Evolutionary conservation across 2,888 invertebrate species (phyloP).

Genomic region (Erebia ligea): DNA sequence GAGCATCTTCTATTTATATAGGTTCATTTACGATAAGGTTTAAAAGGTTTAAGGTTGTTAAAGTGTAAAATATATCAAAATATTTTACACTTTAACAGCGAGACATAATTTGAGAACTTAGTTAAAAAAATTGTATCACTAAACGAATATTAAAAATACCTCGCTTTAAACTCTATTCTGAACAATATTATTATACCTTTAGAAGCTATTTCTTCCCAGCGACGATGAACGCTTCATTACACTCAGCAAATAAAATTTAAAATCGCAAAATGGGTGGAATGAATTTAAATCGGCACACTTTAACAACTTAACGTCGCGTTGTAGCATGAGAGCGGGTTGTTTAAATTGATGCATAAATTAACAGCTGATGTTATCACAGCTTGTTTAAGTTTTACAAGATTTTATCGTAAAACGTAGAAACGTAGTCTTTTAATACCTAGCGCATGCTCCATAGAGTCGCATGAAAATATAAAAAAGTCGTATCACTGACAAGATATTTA

Average conservation of each 20-base stretch:
- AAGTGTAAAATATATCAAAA: no score
- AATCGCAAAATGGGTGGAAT: slow-evolving; percentile 10
- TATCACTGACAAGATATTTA: no score
- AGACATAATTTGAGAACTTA: not conserved
- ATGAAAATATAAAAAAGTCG: no score
- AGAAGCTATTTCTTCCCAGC: slow-evolving; percentile 13
- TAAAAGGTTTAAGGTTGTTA: no score
- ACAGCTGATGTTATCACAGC: no score
- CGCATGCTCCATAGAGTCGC: no score
- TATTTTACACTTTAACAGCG: no score
- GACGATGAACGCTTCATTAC: slow-evolving; percentile 14
- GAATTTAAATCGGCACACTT: slow-evolving; percentile 1
- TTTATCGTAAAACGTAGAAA: no score
- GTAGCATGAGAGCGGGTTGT: not conserved
- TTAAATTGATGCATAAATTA: not conserved
- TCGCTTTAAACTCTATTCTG: slow-evolving; percentile 6
- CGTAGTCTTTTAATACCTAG: no score
- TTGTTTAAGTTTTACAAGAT: no score
- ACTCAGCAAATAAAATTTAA: slow-evolving; percentile 14
- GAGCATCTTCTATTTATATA: no score
- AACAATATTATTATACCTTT: slow-evolving; percentile 3
- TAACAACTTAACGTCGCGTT: slow-evolving; percentile 4
- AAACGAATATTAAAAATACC: slow-evolving; percentile 1
- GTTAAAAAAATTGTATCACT: not conserved
- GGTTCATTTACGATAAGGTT: no score